Evolutionary conservation across 2,888 invertebrate species (phyloP).

Genomic region (Zygaena filipendulae): DNA sequence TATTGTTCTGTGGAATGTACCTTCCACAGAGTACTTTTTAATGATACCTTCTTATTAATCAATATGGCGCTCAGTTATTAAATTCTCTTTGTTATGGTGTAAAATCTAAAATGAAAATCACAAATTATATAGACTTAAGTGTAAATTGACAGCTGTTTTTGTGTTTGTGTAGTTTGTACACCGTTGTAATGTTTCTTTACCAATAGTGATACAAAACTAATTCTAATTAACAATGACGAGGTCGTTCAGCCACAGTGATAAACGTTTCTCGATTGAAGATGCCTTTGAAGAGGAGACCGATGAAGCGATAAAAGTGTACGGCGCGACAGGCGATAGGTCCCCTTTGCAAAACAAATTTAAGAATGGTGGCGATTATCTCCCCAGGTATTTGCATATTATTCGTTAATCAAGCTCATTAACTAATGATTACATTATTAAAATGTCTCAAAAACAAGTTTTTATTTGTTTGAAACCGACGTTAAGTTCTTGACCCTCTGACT

Average conservation of each 20-base stretch:
- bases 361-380: constrained; percentile 49
- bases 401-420: background rate
- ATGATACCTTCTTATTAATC: too few species aligned
- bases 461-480: constrained; percentile 11
- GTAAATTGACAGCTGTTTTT: constrained; percentile 66
- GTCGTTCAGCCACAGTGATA: constrained; percentile 63
- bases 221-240: constrained; percentile 54
- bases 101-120: too few species aligned
- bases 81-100: too few species aligned
- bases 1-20: too few species aligned
- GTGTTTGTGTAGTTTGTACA: constrained; percentile 20
- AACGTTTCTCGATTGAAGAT: constrained; percentile 84
- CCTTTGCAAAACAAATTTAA: constrained; percentile 68
- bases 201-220: constrained; percentile 31
- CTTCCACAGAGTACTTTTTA: too few species aligned
- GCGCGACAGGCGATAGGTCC: constrained; percentile 78
- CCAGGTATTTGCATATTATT: constrained; percentile 35
- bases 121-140: too few species aligned
- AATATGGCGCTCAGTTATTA: constrained; percentile 65
- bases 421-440: constrained; percentile 3
- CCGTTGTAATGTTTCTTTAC: constrained; percentile 50
- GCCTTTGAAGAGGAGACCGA: constrained; percentile 89
- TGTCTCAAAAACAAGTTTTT: constrained; percentile 10
- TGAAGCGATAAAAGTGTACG: constrained; percentile 82
- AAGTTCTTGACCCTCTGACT: constrained; percentile 41